These are phyloP conservation scores for Pyrochroa serraticornis DNA, from an alignment of 2,888 invertebrate species.

Conservation along the genomic window DNA sequence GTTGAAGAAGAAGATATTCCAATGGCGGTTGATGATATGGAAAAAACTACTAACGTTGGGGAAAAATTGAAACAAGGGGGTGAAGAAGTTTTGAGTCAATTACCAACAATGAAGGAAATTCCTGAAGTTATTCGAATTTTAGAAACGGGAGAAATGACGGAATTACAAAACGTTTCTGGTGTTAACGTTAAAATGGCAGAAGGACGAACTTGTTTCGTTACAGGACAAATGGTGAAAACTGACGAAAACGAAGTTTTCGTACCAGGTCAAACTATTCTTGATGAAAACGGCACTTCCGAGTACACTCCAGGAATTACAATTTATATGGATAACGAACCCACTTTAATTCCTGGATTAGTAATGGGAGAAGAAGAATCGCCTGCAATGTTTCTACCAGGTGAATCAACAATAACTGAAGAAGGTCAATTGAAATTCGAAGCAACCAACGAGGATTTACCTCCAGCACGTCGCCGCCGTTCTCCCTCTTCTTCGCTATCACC, in stretches of 20 bases:
- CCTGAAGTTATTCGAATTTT: slow-evolving; percentile 67
- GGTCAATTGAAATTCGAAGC: slow-evolving; percentile 54
- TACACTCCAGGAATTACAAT: slow-evolving; percentile 82
- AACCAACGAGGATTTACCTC: slow-evolving; percentile 48
- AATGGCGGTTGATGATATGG: slow-evolving; percentile 63
- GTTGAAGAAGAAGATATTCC: slow-evolving; percentile 53
- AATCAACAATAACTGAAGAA: slow-evolving; percentile 52
- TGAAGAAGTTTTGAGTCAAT: slow-evolving; percentile 60
- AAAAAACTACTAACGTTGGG: slow-evolving; percentile 65
- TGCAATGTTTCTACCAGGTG: slow-evolving; percentile 53
- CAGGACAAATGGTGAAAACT: slow-evolving; percentile 77
- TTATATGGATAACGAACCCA: slow-evolving; percentile 75
- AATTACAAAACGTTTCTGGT: slow-evolving; percentile 68
- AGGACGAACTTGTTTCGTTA: slow-evolving; percentile 74
- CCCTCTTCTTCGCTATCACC: slow-evolving; percentile 37
- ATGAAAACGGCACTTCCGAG: slow-evolving; percentile 71
- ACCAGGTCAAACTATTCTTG: slow-evolving; percentile 76
- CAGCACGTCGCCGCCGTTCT: slow-evolving; percentile 33
- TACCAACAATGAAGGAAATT: slow-evolving; percentile 69
- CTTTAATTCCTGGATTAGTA: slow-evolving; percentile 79
- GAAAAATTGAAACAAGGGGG: slow-evolving; percentile 64
- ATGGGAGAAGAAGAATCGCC: slow-evolving; percentile 63
- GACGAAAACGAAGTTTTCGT: slow-evolving; percentile 55
- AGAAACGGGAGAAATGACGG: slow-evolving; percentile 64
- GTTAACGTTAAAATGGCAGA: slow-evolving; percentile 60